Base-by-base conservation (phyloP, 1,140 invertebrate genomes). In the Oryctes rhinoceros region DNA sequence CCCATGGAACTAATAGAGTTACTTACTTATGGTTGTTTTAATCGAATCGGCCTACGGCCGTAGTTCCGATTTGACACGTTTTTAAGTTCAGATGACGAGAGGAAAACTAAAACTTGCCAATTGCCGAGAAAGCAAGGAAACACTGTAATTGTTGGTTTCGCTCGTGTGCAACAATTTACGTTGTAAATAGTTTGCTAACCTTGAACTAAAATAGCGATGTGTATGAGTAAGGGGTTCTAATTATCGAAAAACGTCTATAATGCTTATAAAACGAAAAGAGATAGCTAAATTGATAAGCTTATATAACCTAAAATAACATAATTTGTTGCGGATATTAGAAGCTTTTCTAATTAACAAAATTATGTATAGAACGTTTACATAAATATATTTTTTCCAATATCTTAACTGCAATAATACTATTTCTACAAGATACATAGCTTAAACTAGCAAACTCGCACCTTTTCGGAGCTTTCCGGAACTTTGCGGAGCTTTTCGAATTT, bases 121-220 rank as follows among this genome's bases (percentile, higher is more conserved):
- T 67, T n/a, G n/a, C n/a, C n/a, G 24, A 30, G 24, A 30, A 67
- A 35, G 65, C n/a, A 67, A 67, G 30, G 4, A 24, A 67, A 30
- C 65, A 24, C 9, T 67, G 18, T 67, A 44, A 44, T 44, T 44
- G 39, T 44, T 44, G 13, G 65, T 67, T 67, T 24, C 20, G 18
- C 13, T 53, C n/a, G 65, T 18, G 65, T 67, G 65, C 18, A 67
- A 24, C 4, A 67, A 67, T 67, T 67, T 67, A 67, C 65, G 53
- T 62, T 62, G 53, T 20, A 20, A 2, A 20, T 62, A 62, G 13
- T 62, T 62, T 20, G 13, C 0, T 35, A 67, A 67, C 65, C 65
- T 67, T 67, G 65, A 67, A 67, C 65, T 67, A 67, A 67, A 67
- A 67, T 67, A 35, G 65, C 30, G 65, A 67, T 24, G 65, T 67